phyloP scores from a whole-genome alignment of 2,888 invertebrate species.

The Pristionchus mayeri region DNA sequence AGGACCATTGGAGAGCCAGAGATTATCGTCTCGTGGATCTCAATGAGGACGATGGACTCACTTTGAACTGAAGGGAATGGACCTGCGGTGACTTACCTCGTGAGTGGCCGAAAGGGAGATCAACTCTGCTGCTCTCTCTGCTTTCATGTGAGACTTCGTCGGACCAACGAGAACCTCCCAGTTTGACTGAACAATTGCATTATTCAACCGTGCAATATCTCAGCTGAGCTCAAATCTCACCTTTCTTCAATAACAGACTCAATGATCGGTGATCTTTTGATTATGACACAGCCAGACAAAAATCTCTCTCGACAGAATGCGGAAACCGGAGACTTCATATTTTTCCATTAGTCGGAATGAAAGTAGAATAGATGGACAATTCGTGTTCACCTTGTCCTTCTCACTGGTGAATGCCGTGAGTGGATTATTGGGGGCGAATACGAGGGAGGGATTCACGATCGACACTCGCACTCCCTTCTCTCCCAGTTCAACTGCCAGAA shows the following conservation, averaged over 20 bases:
- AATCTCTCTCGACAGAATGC: no score
- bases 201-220: neutral
- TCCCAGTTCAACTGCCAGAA: constrained; percentile 82
- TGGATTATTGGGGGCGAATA: constrained; percentile 76
- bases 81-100: neutral
- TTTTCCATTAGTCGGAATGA: no score
- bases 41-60: neutral
- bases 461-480: constrained; percentile 82
- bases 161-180: neutral
- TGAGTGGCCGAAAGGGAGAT: constrained; percentile 47
- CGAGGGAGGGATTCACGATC: constrained; percentile 86
- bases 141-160: constrained; percentile 42
- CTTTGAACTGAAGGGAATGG: neutral
- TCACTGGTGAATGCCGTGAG: constrained; percentile 49
- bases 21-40: constrained; percentile 37
- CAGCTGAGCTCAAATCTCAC: neutral
- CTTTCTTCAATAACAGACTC: neutral
- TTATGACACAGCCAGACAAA: no score
- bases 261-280: neutral
- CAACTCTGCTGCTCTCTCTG: constrained; percentile 47
- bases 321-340: no score
- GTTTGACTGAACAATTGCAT: neutral
- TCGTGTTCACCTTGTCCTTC: constrained; percentile 11
- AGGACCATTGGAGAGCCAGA: constrained; percentile 9
- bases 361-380: no score